Base-by-base conservation (phyloP, 2,113 vertebrate genomes). In the Nyctibius bracteatus region DNA sequence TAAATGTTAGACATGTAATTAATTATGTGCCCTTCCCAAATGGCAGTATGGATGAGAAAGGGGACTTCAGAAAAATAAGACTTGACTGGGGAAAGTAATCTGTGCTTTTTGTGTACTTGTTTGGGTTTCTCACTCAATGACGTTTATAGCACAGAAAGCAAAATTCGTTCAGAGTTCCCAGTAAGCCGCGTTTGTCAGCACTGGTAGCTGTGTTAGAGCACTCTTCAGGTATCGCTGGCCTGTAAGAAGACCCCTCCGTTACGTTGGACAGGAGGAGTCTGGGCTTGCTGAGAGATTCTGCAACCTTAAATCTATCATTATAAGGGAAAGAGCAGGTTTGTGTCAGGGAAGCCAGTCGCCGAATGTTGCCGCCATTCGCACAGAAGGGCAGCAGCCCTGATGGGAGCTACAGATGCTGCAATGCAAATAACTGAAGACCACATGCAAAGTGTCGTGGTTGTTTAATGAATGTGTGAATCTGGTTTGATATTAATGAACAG, bases 131-230 rank as follows among this genome's bases (percentile, higher is more conserved):
- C 31, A 9, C 33, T 37, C 70, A 22, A 0, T 17, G 51, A 18
- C 22, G 31, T 23, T 67, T 25, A 2, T 27, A 25, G 31, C 37
- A 21, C 31, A n/a, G 61, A 30, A 54, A 61, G 23, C 31, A 47
- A n/a, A 55, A 30, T 44, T 27, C 4, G 9, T 6, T 10, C 7
- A 12, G 41, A 57, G 31, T 49, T 58, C 47, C 14, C 35, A 11
- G 25, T 15, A 9, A 24, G 44, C 51, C 44, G 24, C 30, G 24
- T 33, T 72, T 43, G 49, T 30, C 37, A 55, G 39, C 81, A 39
- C 0, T 25, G 17, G 6, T 1, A 22, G 25, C 12, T 4, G 15
- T 28, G 3, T 33, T 30, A 2, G 5, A 39, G 43, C 10, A 8
- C 61, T 21, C 0, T 8, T 18, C 39, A 16, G 63, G 65, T 30